phyloP scores from a whole-genome alignment of 2,797 vertebrate genomes.

The Cercopithecus petaurista region DNA sequence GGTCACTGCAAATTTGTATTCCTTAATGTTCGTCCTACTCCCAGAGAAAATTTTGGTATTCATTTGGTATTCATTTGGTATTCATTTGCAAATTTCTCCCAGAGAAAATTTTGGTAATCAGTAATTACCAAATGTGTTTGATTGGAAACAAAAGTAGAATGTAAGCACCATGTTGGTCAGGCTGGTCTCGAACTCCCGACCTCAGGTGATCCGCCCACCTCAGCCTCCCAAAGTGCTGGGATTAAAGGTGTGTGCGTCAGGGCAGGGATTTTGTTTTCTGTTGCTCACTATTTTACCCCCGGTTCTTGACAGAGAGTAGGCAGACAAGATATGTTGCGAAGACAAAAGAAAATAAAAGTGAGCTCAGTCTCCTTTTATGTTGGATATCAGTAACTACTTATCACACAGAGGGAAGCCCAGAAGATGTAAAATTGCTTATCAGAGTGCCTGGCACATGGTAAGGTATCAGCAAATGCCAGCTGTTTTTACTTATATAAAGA shows the following conservation, averaged over 20 bases:
- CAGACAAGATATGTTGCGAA: neutral
- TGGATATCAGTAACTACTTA: neutral
- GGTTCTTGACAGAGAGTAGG: neutral
- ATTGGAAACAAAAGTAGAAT: neutral
- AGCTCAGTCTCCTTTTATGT: neutral
- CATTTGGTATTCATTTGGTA: neutral
- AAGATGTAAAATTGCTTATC: conserved; percentile 6
- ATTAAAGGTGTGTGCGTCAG: too few relatives aligned
- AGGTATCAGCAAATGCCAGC: neutral
- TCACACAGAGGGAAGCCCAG: neutral
- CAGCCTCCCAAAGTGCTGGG: too few relatives aligned
- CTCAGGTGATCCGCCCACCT: too few relatives aligned
- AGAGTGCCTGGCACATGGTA: neutral
- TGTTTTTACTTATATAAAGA: conserved; percentile 11
- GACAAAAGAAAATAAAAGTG: neutral
- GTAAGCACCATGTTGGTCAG: neutral
- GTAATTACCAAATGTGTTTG: neutral
- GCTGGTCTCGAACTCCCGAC: too few relatives aligned
- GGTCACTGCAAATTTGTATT: neutral
- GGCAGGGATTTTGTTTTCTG: neutral
- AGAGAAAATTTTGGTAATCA: neutral
- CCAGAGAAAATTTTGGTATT: neutral
- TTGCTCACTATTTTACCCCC: neutral
- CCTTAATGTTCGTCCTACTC: neutral
- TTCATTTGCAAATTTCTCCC: neutral